These are phyloP conservation scores for Plecotus auritus DNA, from an alignment of 2,113 vertebrate genomes.

Conservation along the genomic window DNA sequence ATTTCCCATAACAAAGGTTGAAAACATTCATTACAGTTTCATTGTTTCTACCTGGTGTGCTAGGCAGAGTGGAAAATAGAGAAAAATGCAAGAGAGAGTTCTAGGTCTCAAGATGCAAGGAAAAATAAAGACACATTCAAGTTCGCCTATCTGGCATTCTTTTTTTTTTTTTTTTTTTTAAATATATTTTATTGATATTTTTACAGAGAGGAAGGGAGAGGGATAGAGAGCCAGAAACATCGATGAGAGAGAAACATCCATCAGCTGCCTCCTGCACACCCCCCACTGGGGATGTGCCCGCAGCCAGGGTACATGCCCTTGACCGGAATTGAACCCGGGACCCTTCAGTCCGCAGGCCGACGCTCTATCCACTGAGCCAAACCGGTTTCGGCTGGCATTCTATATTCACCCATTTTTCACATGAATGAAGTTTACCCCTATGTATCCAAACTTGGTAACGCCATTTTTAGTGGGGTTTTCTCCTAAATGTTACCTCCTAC, in stretches of 20 bases:
- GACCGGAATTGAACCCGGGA: too few relatives aligned
- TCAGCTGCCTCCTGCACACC: too few relatives aligned
- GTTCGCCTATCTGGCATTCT: neutral
- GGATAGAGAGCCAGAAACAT: too few relatives aligned
- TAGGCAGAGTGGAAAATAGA: neutral
- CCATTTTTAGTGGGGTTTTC: neutral
- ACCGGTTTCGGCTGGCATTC: too few relatives aligned
- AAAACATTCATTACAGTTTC: conserved; percentile 26
- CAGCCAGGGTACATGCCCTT: too few relatives aligned
- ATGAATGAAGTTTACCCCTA: neutral
- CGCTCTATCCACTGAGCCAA: too few relatives aligned
- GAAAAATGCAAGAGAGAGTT: neutral
- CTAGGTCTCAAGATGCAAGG: neutral
- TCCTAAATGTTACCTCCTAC: neutral
- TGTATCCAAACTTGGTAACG: neutral
- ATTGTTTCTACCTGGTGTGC: conserved; percentile 1
- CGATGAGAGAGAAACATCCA: too few relatives aligned
- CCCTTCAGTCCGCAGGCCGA: too few relatives aligned
- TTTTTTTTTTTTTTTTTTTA: too few relatives aligned
- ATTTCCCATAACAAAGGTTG: neutral
- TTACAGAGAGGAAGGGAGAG: too few relatives aligned
- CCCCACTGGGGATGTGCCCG: too few relatives aligned
- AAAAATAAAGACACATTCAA: neutral
- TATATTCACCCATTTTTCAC: neutral
- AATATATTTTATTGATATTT: too few relatives aligned